phyloP scores from a whole-genome alignment of 2,888 invertebrate genomes.

The Cryptocephalus primarius region DNA sequence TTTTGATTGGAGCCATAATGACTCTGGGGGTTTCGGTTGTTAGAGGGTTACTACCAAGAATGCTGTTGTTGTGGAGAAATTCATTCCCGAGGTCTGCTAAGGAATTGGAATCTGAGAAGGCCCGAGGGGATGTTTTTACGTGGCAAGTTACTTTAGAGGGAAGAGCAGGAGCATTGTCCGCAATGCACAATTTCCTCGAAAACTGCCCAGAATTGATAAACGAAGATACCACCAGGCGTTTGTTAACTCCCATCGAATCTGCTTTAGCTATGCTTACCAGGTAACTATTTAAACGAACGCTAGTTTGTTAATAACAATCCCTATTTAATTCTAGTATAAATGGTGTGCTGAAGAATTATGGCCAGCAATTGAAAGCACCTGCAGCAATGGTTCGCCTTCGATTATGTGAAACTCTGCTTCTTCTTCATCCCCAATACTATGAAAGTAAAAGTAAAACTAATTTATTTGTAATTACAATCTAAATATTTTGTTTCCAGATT shows the following conservation, averaged over 20 bases:
- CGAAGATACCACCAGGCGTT: slow-evolving; percentile 81
- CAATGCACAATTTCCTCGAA: slow-evolving; percentile 85
- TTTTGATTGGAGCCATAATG: slow-evolving; percentile 93
- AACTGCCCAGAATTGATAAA: slow-evolving; percentile 85
- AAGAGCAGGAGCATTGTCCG: slow-evolving; percentile 89
- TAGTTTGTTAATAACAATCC: not conserved
- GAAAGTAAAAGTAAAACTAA: slow-evolving; percentile 47
- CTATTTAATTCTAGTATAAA: slow-evolving; percentile 54
- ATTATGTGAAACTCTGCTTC: slow-evolving; percentile 76
- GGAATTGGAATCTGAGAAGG: slow-evolving; percentile 94
- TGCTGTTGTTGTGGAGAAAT: slow-evolving; percentile 93
- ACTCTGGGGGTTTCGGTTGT: slow-evolving; percentile 89
- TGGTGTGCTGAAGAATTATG: slow-evolving; percentile 75
- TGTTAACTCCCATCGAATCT: slow-evolving; percentile 87
- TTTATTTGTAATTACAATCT: not conserved
- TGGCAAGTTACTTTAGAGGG: slow-evolving; percentile 98
- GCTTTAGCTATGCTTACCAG: slow-evolving; percentile 90
- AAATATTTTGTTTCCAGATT: slow-evolving; percentile 37
- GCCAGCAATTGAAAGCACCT: slow-evolving; percentile 87
- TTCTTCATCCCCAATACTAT: slow-evolving; percentile 67
- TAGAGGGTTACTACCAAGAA: slow-evolving; percentile 80
- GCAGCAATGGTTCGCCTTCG: slow-evolving; percentile 88
- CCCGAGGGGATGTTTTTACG: slow-evolving; percentile 94
- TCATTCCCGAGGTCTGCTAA: slow-evolving; percentile 94
- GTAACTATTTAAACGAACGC: slow-evolving; percentile 37